Percentiles rank a stretch among this genome's conserved stretches.
These are phyloP conservation scores for Eufriesea mexicana DNA, from an alignment of 1,140 invertebrate genomes.

Conservation along the genomic window DNA sequence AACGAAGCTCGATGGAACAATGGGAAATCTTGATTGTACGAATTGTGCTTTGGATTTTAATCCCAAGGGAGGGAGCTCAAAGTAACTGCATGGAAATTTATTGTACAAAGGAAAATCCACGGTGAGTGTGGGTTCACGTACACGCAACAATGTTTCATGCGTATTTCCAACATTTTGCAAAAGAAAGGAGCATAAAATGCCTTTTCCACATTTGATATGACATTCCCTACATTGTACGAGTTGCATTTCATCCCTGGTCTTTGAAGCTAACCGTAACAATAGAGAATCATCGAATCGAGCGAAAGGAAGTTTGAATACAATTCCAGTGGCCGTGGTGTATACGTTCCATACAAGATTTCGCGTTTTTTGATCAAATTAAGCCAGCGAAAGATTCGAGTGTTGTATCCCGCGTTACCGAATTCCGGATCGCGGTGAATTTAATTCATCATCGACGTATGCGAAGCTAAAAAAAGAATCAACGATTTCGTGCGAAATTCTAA, in stretches of 20 bases:
- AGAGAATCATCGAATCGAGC: constrained; percentile 2
- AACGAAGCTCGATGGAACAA: too few species aligned
- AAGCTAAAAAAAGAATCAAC: too few species aligned
- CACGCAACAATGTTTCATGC: neutral
- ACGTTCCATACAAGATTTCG: neutral
- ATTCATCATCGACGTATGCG: too few species aligned
- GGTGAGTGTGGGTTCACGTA: neutral
- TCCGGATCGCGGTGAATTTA: too few species aligned
- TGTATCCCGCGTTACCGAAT: too few species aligned
- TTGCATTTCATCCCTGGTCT: neutral
- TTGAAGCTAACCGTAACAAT: constrained; percentile 8
- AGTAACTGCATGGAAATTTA: neutral
- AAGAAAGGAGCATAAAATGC: neutral
- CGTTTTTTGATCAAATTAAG: neutral
- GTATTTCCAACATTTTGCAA: constrained; percentile 1
- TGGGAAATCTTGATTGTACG: too few species aligned
- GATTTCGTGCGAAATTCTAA: too few species aligned
- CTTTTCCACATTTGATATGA: constrained; percentile 1
- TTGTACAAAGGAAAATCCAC: neutral
- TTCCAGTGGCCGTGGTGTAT: neutral
- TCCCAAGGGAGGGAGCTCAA: neutral
- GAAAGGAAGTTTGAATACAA: neutral
- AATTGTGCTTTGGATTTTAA: neutral
- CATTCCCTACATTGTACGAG: constrained; percentile 7
- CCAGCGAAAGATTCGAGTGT: neutral